A percentile compares a stretch with the other conserved stretches of the same genome.
Conservation (phyloP, 2,797 vertebrate genomes). For the Menidia menidia region DNA sequence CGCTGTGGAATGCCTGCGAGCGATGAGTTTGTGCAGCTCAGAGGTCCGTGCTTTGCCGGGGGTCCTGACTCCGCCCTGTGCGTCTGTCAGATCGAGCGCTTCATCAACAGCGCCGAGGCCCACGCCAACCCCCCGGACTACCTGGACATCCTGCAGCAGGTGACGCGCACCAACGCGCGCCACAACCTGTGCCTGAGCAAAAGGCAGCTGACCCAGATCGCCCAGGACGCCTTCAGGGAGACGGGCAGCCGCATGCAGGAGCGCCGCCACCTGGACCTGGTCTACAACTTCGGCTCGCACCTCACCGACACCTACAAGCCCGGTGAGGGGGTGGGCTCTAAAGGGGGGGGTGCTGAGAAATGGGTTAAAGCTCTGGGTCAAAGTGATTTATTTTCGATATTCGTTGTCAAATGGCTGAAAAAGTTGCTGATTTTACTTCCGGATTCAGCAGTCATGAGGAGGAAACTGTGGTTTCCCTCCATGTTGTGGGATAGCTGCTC, state of each 20-base stretch:
- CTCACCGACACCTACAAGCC: conserved; percentile 88
- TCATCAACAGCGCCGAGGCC: conserved; percentile 87
- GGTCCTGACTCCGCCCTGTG: too few species aligned
- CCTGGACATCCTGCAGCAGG: conserved; percentile 86
- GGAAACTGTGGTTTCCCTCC: too few species aligned
- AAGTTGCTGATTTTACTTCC: too few species aligned
- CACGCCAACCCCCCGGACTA: conserved; percentile 88
- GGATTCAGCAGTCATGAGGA: too few species aligned
- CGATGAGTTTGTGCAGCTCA: too few species aligned
- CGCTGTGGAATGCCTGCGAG: too few species aligned
- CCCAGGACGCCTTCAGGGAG: conserved; percentile 90
- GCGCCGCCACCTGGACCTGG: conserved; percentile 88
- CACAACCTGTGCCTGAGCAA: conserved; percentile 80
- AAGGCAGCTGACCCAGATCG: conserved; percentile 84
- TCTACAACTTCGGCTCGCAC: conserved; percentile 92
- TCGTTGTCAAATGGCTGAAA: too few species aligned
- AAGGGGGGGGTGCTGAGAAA: too few species aligned
- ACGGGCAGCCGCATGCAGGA: conserved; percentile 89
- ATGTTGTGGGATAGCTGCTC: too few species aligned
- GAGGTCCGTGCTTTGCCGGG: too few species aligned
- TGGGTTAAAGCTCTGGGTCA: too few species aligned
- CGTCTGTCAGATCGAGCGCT: conserved; percentile 85
- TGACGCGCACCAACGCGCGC: conserved; percentile 82
- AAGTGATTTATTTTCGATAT: too few species aligned
- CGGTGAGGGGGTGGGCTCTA: conserved; percentile 63